These are phyloP conservation scores for Enteromius paludinosus DNA, from an alignment of 2,797 vertebrate genomes.

Conservation along the genomic window DNA sequence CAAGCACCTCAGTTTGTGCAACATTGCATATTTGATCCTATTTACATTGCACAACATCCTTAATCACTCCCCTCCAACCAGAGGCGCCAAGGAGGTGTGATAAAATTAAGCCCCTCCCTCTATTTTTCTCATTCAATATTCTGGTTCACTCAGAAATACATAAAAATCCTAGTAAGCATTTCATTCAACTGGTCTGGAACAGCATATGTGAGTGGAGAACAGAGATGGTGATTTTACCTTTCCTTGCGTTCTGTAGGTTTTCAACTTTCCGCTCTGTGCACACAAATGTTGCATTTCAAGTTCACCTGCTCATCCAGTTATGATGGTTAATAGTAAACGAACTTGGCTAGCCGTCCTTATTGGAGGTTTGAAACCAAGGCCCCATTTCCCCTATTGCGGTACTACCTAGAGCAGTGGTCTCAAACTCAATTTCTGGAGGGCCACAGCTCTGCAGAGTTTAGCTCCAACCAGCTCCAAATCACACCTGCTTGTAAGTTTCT, in stretches of 20 bases:
- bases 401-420: background rate
- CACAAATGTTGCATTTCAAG: background rate
- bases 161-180: background rate
- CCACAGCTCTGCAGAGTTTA: no score
- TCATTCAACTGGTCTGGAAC: background rate
- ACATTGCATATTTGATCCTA: background rate
- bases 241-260: background rate
- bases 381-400: no score
- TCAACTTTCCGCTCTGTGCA: background rate
- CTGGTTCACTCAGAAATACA: background rate
- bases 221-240: background rate
- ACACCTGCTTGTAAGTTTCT: no score
- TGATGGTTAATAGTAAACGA: no score
- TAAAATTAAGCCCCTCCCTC: background rate
- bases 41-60: background rate
- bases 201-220: background rate
- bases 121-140: background rate
- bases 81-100: background rate
- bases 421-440: no score
- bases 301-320: no score
- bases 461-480: no score
- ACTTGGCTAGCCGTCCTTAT: no score
- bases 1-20: background rate
- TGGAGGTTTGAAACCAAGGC: no score
- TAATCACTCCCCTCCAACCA: background rate